A percentile compares a stretch with the other conserved stretches of the same genome.
phyloP scores from a whole-genome alignment of 2,797 vertebrate genomes.

The Carapus acus region DNA sequence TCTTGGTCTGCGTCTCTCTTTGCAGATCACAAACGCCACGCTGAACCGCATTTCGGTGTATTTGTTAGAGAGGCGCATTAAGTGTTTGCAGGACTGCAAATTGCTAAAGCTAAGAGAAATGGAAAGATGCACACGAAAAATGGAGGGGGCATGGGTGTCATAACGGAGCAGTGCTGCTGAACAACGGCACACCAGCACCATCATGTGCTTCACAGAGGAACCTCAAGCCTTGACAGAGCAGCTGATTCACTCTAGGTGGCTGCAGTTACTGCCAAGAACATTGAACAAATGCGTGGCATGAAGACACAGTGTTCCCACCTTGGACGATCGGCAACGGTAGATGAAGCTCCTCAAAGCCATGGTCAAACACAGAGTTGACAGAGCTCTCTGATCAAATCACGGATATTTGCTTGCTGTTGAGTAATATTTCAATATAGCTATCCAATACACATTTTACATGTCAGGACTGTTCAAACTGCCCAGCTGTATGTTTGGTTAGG shows the following conservation, averaged over 20 bases:
- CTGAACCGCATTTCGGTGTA: constrained; percentile 7
- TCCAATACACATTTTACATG: no score
- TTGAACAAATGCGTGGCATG: not conserved
- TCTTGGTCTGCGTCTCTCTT: constrained; percentile 5
- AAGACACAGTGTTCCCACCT: not conserved
- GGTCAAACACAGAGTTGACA: no score
- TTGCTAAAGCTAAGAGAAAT: constrained; percentile 43
- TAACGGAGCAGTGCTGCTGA: not conserved
- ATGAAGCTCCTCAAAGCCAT: no score
- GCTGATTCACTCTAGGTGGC: not conserved
- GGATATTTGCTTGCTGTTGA: no score
- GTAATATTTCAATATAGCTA: no score
- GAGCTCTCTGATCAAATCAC: no score
- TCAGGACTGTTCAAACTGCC: no score
- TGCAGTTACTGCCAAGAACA: not conserved
- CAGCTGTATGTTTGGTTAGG: no score
- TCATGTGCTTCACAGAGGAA: constrained; percentile 50
- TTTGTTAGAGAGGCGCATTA: constrained; percentile 42
- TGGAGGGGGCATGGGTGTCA: constrained; percentile 45
- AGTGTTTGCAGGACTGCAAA: constrained; percentile 47
- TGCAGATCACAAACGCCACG: constrained; percentile 41
- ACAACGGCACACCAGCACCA: constrained; percentile 58
- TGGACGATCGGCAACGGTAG: no score
- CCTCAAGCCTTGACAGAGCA: constrained; percentile 7
- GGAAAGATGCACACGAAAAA: constrained; percentile 42